phyloP scores from a whole-genome alignment of 2,888 invertebrate species.

The Micropterix aruncella region DNA sequence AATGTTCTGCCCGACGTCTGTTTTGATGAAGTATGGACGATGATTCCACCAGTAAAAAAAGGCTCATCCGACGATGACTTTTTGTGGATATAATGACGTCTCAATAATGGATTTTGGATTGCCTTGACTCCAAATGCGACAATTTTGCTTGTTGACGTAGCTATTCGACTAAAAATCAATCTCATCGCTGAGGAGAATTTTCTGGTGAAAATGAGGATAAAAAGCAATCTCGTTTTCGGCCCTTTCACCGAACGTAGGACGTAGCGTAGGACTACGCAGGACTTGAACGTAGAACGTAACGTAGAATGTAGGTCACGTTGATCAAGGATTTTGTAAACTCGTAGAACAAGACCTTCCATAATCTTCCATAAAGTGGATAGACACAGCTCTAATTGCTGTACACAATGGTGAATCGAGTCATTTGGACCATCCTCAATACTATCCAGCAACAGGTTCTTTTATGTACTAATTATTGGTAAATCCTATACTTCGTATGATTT shows the following conservation, averaged over 20 bases:
- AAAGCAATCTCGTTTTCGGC: slow-evolving; percentile 1
- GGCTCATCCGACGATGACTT: slow-evolving; percentile 20
- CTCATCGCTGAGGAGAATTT: slow-evolving; percentile 13
- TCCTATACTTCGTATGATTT: no score
- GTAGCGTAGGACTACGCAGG: neutral
- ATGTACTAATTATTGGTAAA: no score
- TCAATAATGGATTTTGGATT: slow-evolving; percentile 15
- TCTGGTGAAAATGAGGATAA: slow-evolving; percentile 9
- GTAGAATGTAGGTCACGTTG: slow-evolving; percentile 9
- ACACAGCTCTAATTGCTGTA: no score
- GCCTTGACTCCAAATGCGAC: slow-evolving; percentile 15
- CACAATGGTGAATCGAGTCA: no score
- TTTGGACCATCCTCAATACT: no score
- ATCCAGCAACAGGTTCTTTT: no score
- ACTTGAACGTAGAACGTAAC: no score
- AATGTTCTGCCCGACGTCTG: slow-evolving; percentile 15
- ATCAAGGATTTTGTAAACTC: slow-evolving; percentile 12
- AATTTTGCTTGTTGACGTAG: slow-evolving; percentile 20
- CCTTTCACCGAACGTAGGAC: slow-evolving; percentile 1
- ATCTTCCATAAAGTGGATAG: no score
- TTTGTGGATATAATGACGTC: slow-evolving; percentile 17
- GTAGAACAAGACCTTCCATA: slow-evolving; percentile 15
- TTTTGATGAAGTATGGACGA: slow-evolving; percentile 18
- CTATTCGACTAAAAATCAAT: slow-evolving; percentile 17
- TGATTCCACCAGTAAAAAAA: slow-evolving; percentile 19